These are phyloP conservation scores for Eupithecia abbreviata DNA, from an alignment of 2,888 invertebrate genomes.

Conservation along the genomic window DNA sequence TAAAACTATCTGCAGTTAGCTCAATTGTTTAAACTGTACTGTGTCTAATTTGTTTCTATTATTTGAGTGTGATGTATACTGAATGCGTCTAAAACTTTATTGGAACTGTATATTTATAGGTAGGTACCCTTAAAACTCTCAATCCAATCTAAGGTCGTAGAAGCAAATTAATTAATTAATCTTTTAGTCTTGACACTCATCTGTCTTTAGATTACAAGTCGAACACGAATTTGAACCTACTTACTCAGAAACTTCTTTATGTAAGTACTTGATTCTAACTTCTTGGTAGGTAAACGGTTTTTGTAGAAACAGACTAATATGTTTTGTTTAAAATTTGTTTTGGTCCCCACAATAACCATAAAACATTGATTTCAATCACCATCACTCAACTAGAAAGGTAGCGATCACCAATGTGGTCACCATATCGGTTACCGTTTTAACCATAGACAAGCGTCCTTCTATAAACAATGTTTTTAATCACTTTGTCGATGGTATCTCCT, in stretches of 20 bases:
- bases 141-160: no score
- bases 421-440: slow-evolving; percentile 48
- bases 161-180: no score
- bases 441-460: slow-evolving; percentile 45
- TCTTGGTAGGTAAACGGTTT: slow-evolving; percentile 1
- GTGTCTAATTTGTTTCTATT: no score
- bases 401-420: slow-evolving; percentile 54
- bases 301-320: background rate
- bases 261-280: background rate
- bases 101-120: no score
- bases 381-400: slow-evolving; percentile 10
- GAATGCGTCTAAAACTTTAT: no score
- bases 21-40: no score
- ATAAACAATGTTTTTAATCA: slow-evolving; percentile 73
- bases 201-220: background rate
- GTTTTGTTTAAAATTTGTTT: background rate
- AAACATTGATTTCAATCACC: slow-evolving; percentile 10
- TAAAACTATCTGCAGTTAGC: no score
- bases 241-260: background rate
- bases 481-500: slow-evolving; percentile 65
- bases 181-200: no score
- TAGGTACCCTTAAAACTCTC: no score
- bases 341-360: background rate
- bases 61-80: no score
- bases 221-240: background rate